Conservation (phyloP, 2,113 vertebrate species). For the Melanerpes aurifrons region DNA sequence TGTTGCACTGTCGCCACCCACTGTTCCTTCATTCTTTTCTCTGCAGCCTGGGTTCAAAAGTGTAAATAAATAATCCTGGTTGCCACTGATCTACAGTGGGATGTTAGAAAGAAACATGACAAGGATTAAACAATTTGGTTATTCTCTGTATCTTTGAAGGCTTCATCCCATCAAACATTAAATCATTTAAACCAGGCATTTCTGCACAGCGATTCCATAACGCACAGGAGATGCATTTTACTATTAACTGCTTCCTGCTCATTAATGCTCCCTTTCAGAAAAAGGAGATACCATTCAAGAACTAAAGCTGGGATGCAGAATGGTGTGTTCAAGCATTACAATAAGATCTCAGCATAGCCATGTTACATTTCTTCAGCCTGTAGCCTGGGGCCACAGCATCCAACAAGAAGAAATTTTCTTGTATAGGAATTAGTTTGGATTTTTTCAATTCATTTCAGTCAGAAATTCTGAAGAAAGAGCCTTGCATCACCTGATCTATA, state of each 20-base stretch:
- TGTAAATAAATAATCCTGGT: not conserved
- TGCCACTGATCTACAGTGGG: not conserved
- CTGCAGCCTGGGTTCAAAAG: not conserved
- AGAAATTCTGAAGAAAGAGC: not conserved
- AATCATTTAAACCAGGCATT: not conserved
- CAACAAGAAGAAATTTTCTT: not conserved
- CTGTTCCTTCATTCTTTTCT: conserved; percentile 42
- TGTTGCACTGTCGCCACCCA: conserved; percentile 72
- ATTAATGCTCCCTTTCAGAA: not conserved
- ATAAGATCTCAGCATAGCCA: not conserved
- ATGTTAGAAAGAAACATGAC: not conserved
- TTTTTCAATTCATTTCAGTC: not conserved
- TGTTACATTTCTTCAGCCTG: not conserved
- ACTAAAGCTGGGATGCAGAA: not conserved
- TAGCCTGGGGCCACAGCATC: not conserved
- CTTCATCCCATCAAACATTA: not conserved
- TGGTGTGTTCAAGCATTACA: not conserved
- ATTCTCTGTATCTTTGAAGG: not conserved
- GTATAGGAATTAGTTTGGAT: not conserved
- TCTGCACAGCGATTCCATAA: not conserved
- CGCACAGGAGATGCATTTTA: not conserved
- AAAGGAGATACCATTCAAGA: not conserved
- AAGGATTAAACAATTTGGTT: not conserved
- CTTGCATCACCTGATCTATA: not conserved
- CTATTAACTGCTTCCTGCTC: not conserved